phyloP scores from a whole-genome alignment of 2,888 invertebrate genomes.

The Drosophila parthenogenetica region DNA sequence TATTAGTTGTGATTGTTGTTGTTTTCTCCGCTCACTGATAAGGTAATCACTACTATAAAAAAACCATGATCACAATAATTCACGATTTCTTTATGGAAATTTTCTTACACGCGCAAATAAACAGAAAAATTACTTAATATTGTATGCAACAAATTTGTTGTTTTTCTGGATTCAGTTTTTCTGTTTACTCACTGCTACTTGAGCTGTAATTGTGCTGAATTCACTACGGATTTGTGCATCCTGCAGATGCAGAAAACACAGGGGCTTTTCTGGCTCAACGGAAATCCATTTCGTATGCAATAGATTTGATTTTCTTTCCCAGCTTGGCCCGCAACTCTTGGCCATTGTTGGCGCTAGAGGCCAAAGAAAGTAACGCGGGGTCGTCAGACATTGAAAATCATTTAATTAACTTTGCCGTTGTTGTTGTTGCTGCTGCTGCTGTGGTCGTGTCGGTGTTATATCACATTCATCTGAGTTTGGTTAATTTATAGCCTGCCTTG shows the following conservation, averaged over 20 bases:
- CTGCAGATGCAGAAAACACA: constrained; percentile 30
- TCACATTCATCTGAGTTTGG: constrained; percentile 66
- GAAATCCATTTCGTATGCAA: constrained; percentile 58
- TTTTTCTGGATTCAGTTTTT: constrained; percentile 17
- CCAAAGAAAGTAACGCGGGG: constrained; percentile 65
- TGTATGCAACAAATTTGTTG: constrained; percentile 16
- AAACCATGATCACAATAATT: constrained; percentile 20
- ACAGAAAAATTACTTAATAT: constrained; percentile 22
- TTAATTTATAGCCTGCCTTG: constrained; percentile 66
- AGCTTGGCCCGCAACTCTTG: constrained; percentile 5
- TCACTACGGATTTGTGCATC: constrained; percentile 32
- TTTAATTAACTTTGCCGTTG: constrained; percentile 70
- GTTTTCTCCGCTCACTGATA: constrained; percentile 51
- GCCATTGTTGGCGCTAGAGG: constrained; percentile 39
- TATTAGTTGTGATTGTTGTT: constrained; percentile 47
- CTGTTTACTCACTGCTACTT: constrained; percentile 1
- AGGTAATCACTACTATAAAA: constrained; percentile 53
- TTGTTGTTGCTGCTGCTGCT: constrained; percentile 25
- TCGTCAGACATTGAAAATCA: constrained; percentile 73
- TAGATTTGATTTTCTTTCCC: constrained; percentile 42
- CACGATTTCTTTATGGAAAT: constrained; percentile 60
- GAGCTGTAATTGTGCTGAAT: constrained; percentile 13
- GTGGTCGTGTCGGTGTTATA: constrained; percentile 54
- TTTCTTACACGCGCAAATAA: constrained; percentile 58
- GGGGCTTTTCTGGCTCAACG: constrained; percentile 21